phyloP scores from a whole-genome alignment of 2,888 invertebrate species.

The Plemyria rubiginata region DNA sequence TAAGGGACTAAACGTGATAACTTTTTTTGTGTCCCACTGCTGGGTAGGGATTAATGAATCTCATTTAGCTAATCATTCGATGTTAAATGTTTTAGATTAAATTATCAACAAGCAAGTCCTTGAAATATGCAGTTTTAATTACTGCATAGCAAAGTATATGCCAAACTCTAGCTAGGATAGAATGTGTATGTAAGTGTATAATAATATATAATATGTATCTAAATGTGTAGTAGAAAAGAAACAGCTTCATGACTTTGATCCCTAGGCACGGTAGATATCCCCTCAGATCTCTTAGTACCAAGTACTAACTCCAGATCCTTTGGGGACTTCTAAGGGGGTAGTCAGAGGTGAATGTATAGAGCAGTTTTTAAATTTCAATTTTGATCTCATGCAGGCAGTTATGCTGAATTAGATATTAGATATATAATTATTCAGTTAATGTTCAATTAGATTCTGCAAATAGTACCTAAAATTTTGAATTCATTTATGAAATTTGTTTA shows the following conservation, averaged over 20 bases:
- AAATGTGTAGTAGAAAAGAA: no score
- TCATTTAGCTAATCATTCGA: neutral
- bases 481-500: no score
- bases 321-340: no score
- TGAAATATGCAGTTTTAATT: constrained; percentile 10
- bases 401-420: constrained; percentile 49
- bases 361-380: constrained; percentile 24
- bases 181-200: constrained; percentile 7
- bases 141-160: constrained; percentile 62
- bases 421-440: constrained; percentile 4
- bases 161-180: constrained; percentile 63
- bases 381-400: constrained; percentile 74
- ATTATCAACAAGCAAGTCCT: neutral
- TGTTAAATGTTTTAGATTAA: neutral
- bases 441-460: neutral
- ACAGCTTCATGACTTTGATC: no score
- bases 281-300: no score
- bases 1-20: neutral
- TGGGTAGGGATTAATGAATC: neutral
- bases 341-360: no score
- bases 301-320: no score
- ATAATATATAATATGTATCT: constrained; percentile 6
- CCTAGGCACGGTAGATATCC: no score
- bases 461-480: no score
- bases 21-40: no score